Evolutionary conservation across 1,140 invertebrate species (phyloP), one percentile per base, ranked within the genome.

Genomic region (Panagrolaimus sp.): DNA sequence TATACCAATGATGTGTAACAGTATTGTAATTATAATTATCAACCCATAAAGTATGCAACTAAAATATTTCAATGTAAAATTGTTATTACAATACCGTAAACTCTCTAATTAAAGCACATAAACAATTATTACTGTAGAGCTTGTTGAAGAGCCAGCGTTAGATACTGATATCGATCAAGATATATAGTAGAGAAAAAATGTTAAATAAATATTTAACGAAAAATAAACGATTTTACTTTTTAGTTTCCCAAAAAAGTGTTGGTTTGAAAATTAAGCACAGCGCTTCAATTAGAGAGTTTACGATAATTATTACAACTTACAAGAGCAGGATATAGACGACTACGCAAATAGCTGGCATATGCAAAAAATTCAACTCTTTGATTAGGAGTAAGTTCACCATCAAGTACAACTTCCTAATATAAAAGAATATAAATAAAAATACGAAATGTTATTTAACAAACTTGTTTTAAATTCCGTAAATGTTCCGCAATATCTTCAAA

Each of bases 1-100:
- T 63, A 53, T 71, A 82, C 74, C 74, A 77, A 47, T 73, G 66
- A 20, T 77, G 75, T 13, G 75, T 78, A 23, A 82, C 74, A 45
- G 81, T 72, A 25, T 44, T 65, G 68, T 78, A 82, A 64, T 82
- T 82, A 46, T 68, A 53, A 25, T 82, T 71, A 51, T 82, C 80
- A 5, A 72, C 51, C 80, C 80, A 82, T 9, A 83, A 51, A 16
- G 71, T 65, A 38, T 83, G 72, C 9, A 73, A 57, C 79, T 81
- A 62, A 70, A 79, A 67, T 53, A 43, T 9, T 44, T 61, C n/a
- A 13, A 42, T 31, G 45, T 23, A 62, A 65, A 73, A 11, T 14
- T 25, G n/a, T n/a, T n/a, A n/a, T n/a, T n/a, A n/a, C n/a, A n/a
- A n/a, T n/a, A n/a, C n/a, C n/a, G n/a, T n/a, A n/a, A n/a, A n/a